Percentiles rank a stretch among this genome's conserved stretches.
These are phyloP conservation scores for Creontiades dilutus DNA, from an alignment of 2,888 invertebrate genomes.

Conservation along the genomic window DNA sequence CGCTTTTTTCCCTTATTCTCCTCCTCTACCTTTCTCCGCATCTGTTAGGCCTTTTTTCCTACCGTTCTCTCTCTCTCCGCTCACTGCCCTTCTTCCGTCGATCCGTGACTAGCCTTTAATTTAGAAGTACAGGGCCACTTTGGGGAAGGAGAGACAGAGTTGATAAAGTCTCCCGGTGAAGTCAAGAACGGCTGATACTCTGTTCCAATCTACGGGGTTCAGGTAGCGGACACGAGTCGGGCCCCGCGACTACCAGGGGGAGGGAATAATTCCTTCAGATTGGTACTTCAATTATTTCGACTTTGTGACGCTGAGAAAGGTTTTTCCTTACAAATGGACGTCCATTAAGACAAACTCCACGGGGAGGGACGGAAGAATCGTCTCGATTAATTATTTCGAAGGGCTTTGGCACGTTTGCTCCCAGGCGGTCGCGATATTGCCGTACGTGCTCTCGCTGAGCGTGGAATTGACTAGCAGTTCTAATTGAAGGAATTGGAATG, in stretches of 20 bases:
- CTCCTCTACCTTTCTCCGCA: neutral
- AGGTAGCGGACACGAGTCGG: neutral
- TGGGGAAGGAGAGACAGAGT: neutral
- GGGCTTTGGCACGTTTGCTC: conserved; percentile 9
- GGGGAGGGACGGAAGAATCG: neutral
- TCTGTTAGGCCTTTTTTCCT: neutral
- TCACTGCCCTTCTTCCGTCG: neutral
- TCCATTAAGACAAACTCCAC: neutral
- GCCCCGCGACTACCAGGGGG: neutral
- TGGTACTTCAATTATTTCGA: conserved; percentile 16
- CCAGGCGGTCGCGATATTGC: conserved; percentile 15
- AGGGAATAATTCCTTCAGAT: neutral
- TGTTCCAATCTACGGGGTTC: neutral
- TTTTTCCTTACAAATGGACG: conserved; percentile 1
- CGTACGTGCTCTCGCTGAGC: neutral
- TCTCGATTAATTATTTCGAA: conserved; percentile 10
- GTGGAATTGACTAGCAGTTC: conserved; percentile 27
- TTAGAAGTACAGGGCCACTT: conserved; percentile 12
- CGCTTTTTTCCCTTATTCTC: conserved; percentile 29
- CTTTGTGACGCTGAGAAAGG: neutral
- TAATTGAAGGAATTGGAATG: conserved; percentile 39
- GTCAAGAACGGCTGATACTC: neutral
- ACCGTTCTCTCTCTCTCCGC: neutral
- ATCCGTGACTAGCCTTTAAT: conserved; percentile 38
- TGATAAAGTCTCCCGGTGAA: neutral